Percentiles rank a stretch among this genome's conserved stretches.
phyloP scores from a whole-genome alignment of 2,888 invertebrate genomes.

The Limnephilus marmoratus region DNA sequence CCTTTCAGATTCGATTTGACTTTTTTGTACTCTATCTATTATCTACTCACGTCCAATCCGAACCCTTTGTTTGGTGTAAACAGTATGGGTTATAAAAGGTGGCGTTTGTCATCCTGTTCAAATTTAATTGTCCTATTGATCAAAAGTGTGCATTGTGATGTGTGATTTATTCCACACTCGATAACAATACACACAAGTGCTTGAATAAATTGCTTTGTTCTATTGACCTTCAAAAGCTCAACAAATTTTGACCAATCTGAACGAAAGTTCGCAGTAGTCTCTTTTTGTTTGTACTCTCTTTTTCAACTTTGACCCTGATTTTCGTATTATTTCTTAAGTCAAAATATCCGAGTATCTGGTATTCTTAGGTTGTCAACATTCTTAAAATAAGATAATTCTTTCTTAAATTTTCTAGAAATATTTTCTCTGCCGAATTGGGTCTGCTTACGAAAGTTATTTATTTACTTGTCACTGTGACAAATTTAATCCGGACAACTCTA shows the following conservation, averaged over 20 bases:
- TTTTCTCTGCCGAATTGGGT: neutral
- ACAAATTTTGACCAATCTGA: neutral
- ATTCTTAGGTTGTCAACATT: neutral
- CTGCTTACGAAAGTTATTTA: neutral
- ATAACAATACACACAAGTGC: neutral
- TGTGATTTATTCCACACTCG: neutral
- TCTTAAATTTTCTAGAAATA: neutral
- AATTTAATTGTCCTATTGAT: constrained; percentile 32
- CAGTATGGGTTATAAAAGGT: neutral
- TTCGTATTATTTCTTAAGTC: neutral
- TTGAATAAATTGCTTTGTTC: neutral
- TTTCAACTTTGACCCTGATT: neutral
- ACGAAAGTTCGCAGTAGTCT: neutral
- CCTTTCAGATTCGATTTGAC: neutral
- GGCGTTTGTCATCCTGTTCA: constrained; percentile 29
- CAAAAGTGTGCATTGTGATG: constrained; percentile 6
- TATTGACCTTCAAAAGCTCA: constrained; percentile 3
- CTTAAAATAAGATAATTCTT: neutral
- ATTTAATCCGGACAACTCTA: neutral
- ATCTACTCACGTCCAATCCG: constrained; percentile 16
- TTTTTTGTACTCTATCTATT: neutral
- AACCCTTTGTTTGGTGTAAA: constrained; percentile 19
- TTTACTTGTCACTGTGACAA: neutral
- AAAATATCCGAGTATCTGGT: neutral
- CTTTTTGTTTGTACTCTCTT: neutral